phyloP scores from a whole-genome alignment of 1,140 invertebrate species.

The Lordiphosa collinella region DNA sequence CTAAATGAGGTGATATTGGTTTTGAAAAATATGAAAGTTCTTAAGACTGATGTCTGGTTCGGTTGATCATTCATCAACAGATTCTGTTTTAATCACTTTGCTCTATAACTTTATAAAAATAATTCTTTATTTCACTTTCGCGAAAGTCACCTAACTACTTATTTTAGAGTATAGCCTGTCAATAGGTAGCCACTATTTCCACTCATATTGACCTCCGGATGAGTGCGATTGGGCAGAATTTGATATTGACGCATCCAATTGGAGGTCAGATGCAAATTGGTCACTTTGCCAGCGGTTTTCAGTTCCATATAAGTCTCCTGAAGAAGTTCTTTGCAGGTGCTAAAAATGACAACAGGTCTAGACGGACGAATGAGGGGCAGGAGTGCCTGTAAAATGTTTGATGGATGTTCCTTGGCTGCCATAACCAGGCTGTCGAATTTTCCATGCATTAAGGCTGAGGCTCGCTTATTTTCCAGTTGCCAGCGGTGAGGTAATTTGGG shows the following conservation, averaged over 20 bases:
- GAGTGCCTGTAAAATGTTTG: constrained; percentile 87
- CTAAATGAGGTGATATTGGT: too few species aligned
- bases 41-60: too few species aligned
- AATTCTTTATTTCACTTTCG: background rate
- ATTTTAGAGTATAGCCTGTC: constrained; percentile 83
- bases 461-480: constrained; percentile 83
- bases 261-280: constrained; percentile 88
- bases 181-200: constrained; percentile 88
- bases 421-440: constrained; percentile 91
- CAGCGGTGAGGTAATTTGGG: constrained; percentile 29
- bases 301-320: constrained; percentile 89
- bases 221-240: constrained; percentile 90
- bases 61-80: too few species aligned
- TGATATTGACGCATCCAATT: constrained; percentile 95
- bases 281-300: constrained; percentile 85
- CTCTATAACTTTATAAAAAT: too few species aligned
- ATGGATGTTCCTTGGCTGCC: constrained; percentile 90
- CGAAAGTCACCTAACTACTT: background rate
- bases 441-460: constrained; percentile 81
- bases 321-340: constrained; percentile 88
- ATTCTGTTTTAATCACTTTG: too few species aligned
- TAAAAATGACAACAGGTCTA: constrained; percentile 91
- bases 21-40: too few species aligned
- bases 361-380: constrained; percentile 88
- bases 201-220: constrained; percentile 90